phyloP scores from a whole-genome alignment of 2,888 invertebrate genomes.

The Altica lythri region DNA sequence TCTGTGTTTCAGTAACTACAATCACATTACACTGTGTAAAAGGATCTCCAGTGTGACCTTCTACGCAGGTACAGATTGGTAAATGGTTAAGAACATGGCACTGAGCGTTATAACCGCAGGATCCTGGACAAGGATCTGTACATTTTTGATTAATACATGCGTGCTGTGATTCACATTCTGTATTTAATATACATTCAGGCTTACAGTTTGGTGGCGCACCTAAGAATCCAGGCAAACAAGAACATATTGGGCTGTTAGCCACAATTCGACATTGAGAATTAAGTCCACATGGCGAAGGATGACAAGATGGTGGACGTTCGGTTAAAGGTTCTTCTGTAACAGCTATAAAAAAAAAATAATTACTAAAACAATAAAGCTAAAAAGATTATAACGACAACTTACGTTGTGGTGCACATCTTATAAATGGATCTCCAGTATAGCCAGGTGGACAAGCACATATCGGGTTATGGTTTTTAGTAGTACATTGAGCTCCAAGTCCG shows the following conservation, averaged over 20 bases:
- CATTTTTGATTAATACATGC: constrained; percentile 82
- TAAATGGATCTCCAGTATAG: constrained; percentile 87
- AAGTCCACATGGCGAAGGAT: constrained; percentile 83
- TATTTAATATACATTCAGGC: constrained; percentile 79
- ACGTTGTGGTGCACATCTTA: constrained; percentile 73
- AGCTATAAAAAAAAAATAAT: constrained; percentile 39
- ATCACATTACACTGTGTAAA: constrained; percentile 71
- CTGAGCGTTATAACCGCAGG: constrained; percentile 78
- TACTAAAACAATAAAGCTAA: too few species aligned
- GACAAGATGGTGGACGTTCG: constrained; percentile 74
- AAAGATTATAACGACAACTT: constrained; percentile 58
- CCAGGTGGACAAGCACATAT: constrained; percentile 84
- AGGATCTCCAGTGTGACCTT: constrained; percentile 80
- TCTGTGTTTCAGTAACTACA: constrained; percentile 55
- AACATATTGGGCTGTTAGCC: constrained; percentile 75
- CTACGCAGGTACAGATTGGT: constrained; percentile 78
- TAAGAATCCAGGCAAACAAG: constrained; percentile 76
- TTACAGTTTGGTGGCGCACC: constrained; percentile 81
- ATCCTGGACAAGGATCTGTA: constrained; percentile 81
- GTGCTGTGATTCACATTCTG: constrained; percentile 76
- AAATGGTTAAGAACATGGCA: constrained; percentile 81
- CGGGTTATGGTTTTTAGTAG: constrained; percentile 82
- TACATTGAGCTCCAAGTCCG: constrained; percentile 83
- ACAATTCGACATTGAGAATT: constrained; percentile 79
- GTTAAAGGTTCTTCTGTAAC: constrained; percentile 56